Base-by-base conservation (phyloP, 2,797 vertebrate species). In the Linurgus olivaceus region DNA sequence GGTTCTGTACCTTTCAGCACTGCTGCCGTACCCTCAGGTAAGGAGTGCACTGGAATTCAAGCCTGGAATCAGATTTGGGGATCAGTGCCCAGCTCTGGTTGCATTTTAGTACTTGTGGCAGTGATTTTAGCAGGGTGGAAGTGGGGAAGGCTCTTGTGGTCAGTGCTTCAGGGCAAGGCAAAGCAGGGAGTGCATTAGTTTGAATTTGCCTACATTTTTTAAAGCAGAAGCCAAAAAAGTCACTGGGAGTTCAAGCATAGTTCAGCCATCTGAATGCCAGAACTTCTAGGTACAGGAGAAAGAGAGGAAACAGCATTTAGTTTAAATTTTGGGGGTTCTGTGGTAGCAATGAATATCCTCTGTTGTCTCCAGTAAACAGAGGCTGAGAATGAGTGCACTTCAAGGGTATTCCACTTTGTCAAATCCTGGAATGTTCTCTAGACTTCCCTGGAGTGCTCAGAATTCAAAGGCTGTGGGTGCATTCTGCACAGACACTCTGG, bases 11-110 rank as follows among this genome's bases (percentile, higher is more conserved):
- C 98, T 96, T 99, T 99, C 97, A 98, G 98, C 97, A 98, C 99
- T 92, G 98, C 99, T 97, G 99, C 99, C 94, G 98, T 99, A 98
- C 99, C 99, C 99, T 99, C 99, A 99, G 99, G 99, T 99, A 98
- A 97, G 98, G 93, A 74, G 40, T 37, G 29, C 15, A 0, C 38
- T 58, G 75, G 29, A 55, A 42, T 66, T 17, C 4, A 0, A 3
- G 13, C 4, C 66, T 57, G 6, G 1, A 16, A 25, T 78, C 68
- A 13, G 18, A n/a, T 66, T 25, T 68, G 50, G 31, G n/a, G 29
- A 15, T 58, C 54, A 6, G 58, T 70, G 89, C 72, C 58, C n/a
- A 26, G 52, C 44, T 71, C 70, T 70, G 79, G 50, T 91, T 77
- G 44, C 40, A 44, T 83, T 86, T 91, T 31, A 86, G 37, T 54